These are phyloP conservation scores for Epinephelus lanceolatus DNA, from an alignment of 2,113 vertebrate genomes.

Conservation along the genomic window DNA sequence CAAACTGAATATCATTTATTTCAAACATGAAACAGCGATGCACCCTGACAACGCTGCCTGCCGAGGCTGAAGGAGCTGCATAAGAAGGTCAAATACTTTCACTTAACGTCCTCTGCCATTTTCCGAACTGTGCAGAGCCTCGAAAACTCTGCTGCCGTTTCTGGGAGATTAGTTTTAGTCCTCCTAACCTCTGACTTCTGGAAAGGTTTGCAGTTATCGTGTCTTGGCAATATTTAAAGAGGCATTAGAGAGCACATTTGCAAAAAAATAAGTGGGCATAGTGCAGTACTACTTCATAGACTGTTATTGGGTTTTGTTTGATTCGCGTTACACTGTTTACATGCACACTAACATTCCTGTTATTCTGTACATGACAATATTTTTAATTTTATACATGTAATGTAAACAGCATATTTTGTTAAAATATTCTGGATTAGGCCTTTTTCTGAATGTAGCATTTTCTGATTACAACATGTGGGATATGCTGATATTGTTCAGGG, in stretches of 20 bases:
- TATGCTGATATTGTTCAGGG: too few species aligned
- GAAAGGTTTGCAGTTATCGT: conserved; percentile 16
- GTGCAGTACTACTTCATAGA: neutral
- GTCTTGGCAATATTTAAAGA: conserved; percentile 1
- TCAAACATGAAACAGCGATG: conserved; percentile 14
- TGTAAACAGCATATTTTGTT: too few species aligned
- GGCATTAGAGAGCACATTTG: conserved; percentile 5
- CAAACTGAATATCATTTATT: conserved; percentile 45
- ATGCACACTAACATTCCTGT: too few species aligned
- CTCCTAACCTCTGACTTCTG: conserved; percentile 19
- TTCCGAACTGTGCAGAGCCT: neutral
- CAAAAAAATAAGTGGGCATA: neutral
- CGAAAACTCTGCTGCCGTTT: neutral
- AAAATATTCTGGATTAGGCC: too few species aligned
- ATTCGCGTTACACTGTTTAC: neutral
- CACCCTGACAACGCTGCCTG: conserved; percentile 24
- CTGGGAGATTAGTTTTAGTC: neutral
- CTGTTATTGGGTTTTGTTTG: neutral
- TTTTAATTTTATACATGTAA: too few species aligned
- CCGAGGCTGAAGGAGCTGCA: conserved; percentile 2
- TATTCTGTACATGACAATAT: too few species aligned
- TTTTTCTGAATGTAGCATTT: too few species aligned
- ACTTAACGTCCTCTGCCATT: neutral
- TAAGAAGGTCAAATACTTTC: conserved; percentile 35
- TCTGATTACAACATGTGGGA: too few species aligned